phyloP scores from a whole-genome alignment of 2,113 vertebrate genomes.

The Zapornia atra region DNA sequence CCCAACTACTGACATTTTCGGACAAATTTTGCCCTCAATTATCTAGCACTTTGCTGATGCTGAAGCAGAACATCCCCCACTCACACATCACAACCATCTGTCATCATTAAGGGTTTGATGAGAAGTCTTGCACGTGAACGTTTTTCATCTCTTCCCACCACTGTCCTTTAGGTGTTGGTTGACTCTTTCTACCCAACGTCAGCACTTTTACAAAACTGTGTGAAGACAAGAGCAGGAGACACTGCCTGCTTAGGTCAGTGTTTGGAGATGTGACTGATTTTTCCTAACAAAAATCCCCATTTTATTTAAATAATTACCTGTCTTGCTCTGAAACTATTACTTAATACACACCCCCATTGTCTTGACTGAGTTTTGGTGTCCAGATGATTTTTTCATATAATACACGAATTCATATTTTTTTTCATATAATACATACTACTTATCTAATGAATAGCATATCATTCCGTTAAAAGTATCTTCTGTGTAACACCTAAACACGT shows the following conservation, averaged over 20 bases:
- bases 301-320: constrained; percentile 19
- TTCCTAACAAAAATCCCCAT: not conserved
- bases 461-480: constrained; percentile 43
- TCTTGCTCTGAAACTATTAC: constrained; percentile 23
- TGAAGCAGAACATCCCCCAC: not conserved
- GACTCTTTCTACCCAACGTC: not conserved
- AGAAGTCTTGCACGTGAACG: not conserved
- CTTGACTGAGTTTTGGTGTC: constrained; percentile 43
- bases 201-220: not conserved
- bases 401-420: not conserved
- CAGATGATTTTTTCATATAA: constrained; percentile 10
- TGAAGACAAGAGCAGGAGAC: not conserved
- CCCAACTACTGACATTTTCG: not conserved
- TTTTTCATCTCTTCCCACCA: not conserved
- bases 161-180: not conserved
- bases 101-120: not conserved
- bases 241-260: not conserved
- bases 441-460: constrained; percentile 51
- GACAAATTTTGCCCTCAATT: not conserved
- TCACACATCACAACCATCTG: not conserved
- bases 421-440: constrained; percentile 17
- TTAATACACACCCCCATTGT: not conserved
- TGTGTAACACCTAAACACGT: constrained; percentile 38
- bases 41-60: not conserved
- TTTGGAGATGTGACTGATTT: not conserved